Percentiles rank a stretch among this genome's conserved stretches.
Evolutionary conservation across 2,888 invertebrate genomes (phyloP).

Genomic region (Keiferia lycopersicella): DNA sequence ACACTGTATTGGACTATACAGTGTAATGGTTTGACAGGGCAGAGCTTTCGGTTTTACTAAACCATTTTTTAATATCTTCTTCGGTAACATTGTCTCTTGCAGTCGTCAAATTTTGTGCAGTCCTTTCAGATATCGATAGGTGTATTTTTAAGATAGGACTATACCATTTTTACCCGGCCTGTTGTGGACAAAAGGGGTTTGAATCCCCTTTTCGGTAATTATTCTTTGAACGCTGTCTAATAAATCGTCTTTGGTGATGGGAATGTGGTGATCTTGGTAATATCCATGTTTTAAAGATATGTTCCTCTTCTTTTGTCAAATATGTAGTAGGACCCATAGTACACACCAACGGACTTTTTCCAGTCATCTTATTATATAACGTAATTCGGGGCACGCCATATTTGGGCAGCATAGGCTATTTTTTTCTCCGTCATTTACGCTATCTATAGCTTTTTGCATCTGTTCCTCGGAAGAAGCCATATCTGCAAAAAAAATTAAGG

Average conservation of each 20-base stretch:
- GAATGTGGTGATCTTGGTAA: slow-evolving; percentile 36
- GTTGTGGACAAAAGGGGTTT: slow-evolving; percentile 11
- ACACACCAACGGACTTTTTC: slow-evolving; percentile 32
- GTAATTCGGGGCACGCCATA: slow-evolving; percentile 32
- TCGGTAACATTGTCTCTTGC: slow-evolving; percentile 15
- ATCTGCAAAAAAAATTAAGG: not conserved
- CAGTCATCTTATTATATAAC: slow-evolving; percentile 22
- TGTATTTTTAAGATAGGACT: slow-evolving; percentile 5
- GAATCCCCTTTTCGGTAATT: slow-evolving; percentile 10
- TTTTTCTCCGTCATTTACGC: slow-evolving; percentile 28
- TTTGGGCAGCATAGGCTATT: slow-evolving; percentile 29
- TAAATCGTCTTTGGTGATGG: slow-evolving; percentile 35
- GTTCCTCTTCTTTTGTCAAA: slow-evolving; percentile 33
- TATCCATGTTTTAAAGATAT: slow-evolving; percentile 38
- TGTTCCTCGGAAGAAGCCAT: slow-evolving; percentile 2
- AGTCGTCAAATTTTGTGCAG: slow-evolving; percentile 13
- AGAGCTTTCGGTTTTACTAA: slow-evolving; percentile 7
- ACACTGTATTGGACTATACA: too few relatives aligned
- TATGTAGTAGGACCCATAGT: slow-evolving; percentile 36
- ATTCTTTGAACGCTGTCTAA: slow-evolving; percentile 10
- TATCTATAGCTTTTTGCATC: slow-evolving; percentile 14
- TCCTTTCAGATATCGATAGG: slow-evolving; percentile 13
- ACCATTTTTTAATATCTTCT: slow-evolving; percentile 13
- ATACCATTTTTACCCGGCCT: slow-evolving; percentile 6
- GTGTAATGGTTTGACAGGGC: too few relatives aligned